These are phyloP conservation scores for Dermatemys mawii DNA, from an alignment of 2,113 vertebrate genomes.

Conservation along the genomic window DNA sequence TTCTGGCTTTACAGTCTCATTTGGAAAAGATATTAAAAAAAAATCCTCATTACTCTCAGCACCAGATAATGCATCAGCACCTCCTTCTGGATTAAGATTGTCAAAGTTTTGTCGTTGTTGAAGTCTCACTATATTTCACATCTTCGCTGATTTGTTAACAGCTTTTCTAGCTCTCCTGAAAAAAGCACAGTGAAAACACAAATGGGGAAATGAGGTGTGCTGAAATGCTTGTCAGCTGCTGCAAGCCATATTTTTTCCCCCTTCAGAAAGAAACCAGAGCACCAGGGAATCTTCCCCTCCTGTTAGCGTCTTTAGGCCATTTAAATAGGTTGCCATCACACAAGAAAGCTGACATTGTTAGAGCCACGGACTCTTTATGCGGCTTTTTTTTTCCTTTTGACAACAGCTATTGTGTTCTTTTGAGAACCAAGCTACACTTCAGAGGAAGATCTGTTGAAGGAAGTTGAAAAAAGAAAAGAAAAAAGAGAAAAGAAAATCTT, in stretches of 20 bases:
- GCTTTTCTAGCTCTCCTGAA: neutral
- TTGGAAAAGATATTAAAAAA: neutral
- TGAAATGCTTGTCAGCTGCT: constrained; percentile 21
- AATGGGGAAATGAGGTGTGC: neutral
- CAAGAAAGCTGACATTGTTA: neutral
- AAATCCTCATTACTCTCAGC: neutral
- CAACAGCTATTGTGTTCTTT: neutral
- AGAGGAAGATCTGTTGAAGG: neutral
- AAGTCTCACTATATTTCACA: neutral
- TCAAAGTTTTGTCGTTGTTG: neutral
- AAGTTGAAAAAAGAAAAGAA: neutral
- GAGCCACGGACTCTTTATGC: neutral
- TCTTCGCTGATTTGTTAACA: neutral
- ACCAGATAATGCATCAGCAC: fast-evolving
- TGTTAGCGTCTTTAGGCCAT: constrained; percentile 2
- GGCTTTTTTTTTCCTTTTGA: constrained; percentile 12
- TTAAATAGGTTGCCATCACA: neutral
- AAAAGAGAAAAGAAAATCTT: neutral
- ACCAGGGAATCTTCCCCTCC: neutral
- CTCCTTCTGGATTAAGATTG: neutral
- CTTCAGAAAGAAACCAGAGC: constrained; percentile 29
- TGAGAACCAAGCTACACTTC: neutral
- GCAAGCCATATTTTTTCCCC: neutral
- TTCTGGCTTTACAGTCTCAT: neutral
- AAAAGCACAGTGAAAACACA: neutral